Evolutionary conservation across 2,888 invertebrate genomes (phyloP).

Genomic region (Acanthosepion pharaonis): DNA sequence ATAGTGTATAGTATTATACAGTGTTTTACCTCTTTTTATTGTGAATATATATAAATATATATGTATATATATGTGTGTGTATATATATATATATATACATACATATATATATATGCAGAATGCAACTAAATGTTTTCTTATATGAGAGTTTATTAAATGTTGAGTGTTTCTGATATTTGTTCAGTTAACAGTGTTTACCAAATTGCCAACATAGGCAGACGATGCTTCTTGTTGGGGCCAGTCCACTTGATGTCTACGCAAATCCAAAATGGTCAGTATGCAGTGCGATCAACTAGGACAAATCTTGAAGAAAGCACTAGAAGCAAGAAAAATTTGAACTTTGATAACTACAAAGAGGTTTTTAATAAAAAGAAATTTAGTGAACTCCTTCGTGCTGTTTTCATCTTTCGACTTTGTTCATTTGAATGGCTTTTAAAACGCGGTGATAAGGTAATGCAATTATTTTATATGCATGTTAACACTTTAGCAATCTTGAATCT

Average conservation of each 20-base stretch:
- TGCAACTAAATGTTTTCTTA: too few relatives aligned
- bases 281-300: neutral
- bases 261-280: neutral
- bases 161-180: neutral
- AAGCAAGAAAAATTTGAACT: constrained; percentile 45
- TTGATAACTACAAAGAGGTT: constrained; percentile 56
- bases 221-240: too few relatives aligned
- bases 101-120: too few relatives aligned
- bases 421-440: constrained; percentile 60
- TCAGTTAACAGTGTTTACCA: neutral
- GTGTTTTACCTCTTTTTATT: too few relatives aligned
- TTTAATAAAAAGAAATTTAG: constrained; percentile 56
- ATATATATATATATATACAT: too few relatives aligned
- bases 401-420: constrained; percentile 64
- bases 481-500: too few relatives aligned
- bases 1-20: too few relatives aligned
- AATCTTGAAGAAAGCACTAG: neutral
- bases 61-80: too few relatives aligned
- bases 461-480: neutral
- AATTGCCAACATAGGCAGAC: neutral
- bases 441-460: constrained; percentile 59
- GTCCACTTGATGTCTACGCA: neutral
- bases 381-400: constrained; percentile 61
- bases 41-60: too few relatives aligned
- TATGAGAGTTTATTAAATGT: neutral